phyloP scores from a whole-genome alignment of 2,113 vertebrate genomes.

The Damaliscus lunatus region DNA sequence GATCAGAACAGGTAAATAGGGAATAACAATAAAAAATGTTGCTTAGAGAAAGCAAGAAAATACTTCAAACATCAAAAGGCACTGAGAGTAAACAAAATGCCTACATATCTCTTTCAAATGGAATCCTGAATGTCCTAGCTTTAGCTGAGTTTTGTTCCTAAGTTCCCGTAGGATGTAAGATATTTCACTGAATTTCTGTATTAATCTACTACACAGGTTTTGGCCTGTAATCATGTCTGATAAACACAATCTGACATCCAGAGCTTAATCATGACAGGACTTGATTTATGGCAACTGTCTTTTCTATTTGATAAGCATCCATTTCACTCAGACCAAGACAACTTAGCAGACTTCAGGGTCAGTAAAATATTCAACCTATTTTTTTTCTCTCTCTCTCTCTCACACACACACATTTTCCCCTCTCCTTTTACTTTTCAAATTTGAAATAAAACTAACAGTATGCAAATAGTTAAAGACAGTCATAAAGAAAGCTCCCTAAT shows the following conservation, averaged over 20 bases:
- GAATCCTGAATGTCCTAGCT: not conserved
- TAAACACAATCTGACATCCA: conserved; percentile 49
- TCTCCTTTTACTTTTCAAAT: not conserved
- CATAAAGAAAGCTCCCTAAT: not conserved
- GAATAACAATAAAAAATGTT: not conserved
- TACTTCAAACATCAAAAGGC: not conserved
- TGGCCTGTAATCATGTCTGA: conserved; percentile 43
- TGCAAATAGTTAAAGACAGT: not conserved
- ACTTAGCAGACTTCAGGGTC: not conserved
- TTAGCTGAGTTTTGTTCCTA: not conserved
- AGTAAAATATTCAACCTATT: not conserved
- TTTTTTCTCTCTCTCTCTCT: not conserved
- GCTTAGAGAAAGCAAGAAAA: not conserved
- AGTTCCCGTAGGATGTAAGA: not conserved
- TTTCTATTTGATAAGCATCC: conserved; percentile 21
- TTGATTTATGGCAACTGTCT: conserved; percentile 68
- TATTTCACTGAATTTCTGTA: conserved; percentile 21
- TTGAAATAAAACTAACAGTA: not conserved
- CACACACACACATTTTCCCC: not conserved
- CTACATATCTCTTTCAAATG: not conserved
- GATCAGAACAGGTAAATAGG: not conserved
- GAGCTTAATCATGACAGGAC: conserved; percentile 31
- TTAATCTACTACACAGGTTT: conserved; percentile 28
- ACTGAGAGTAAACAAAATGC: not conserved
- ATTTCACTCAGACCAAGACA: conserved; percentile 7